These are phyloP conservation scores for Alectoris magna DNA, from an alignment of 2,797 vertebrate species.

Conservation along the genomic window DNA sequence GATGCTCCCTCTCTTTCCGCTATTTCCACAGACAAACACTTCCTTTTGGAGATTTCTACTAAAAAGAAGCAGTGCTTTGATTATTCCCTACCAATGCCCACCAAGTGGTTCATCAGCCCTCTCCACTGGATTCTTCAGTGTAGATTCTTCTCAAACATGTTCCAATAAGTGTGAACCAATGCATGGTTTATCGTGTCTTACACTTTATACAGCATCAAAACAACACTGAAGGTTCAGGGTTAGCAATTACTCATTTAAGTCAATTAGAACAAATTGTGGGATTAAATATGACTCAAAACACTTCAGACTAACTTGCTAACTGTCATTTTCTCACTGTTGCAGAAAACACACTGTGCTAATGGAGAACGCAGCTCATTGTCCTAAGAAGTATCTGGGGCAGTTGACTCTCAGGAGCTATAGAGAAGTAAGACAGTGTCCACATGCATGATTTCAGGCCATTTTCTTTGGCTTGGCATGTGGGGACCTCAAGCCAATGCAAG, in stretches of 20 bases:
- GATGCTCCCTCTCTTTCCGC: not conserved
- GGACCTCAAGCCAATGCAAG: not conserved
- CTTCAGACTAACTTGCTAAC: rapidly evolving
- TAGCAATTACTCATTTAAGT: not conserved
- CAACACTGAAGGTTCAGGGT: not conserved
- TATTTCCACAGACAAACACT: not conserved
- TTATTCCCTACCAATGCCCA: not conserved
- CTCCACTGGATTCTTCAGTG: not conserved
- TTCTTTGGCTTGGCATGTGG: not conserved
- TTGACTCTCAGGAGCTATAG: not conserved
- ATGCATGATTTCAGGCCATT: rapidly evolving
- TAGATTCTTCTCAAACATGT: not conserved
- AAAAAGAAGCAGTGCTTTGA: not conserved
- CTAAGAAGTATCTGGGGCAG: not conserved
- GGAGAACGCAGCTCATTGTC: not conserved
- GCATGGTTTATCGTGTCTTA: not conserved
- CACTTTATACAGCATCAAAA: not conserved
- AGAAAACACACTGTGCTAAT: not conserved
- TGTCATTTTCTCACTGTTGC: not conserved
- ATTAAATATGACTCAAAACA: not conserved
- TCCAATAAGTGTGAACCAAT: not conserved
- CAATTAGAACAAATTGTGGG: rapidly evolving
- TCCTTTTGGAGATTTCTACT: not conserved
- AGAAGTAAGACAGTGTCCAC: not conserved
- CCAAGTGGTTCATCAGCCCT: too few species aligned